Base-by-base conservation (phyloP, 2,113 vertebrate species). In the Caretta caretta region DNA sequence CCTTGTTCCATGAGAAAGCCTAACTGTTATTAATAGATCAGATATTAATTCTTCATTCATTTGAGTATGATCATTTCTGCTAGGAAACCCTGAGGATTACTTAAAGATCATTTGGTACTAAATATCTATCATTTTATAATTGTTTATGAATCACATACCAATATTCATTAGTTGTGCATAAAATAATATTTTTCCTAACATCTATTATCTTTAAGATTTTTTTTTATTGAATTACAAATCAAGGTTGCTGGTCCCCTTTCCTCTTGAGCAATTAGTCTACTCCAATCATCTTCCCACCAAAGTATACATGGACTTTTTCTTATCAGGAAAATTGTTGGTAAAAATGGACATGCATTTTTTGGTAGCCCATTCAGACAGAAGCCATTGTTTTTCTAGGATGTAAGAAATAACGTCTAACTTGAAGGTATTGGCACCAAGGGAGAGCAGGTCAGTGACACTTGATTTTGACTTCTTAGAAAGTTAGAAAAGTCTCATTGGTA, bases 31-130 rank as follows among this genome's bases (percentile, higher is more conserved):
- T 89, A 62, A 62, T 13, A 62, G 11, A 62, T 62, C 27, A 31
- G 57, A 62, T 14, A 62, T 13, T 14, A 29, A 11, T 62, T 62
- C 57, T 62, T 54, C 53, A 54, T 54, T 54, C 22, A 54, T 62
- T 62, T 62, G 12, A 62, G 14, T 65, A 65, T n/a, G 19, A 65
- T 6, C 31, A 35, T 92, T 65, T 83, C 46, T 59, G 35, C 38
- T 75, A 16, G 84, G 56, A 93, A 91, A 92, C 56, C 81, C 72
- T 35, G 83, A 6, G n/a, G 81, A 79, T 75, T 90, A 75, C 78
- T 86, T 84, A 82, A 76, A 94, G 31, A 7, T n/a, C 2, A 10
- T 24, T 20, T 42, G 69, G 80, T 16, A 93, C 25, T 25, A 88
- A 86, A 48, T 50, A 79, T 4, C 14, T 46, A 14, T n/a, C 57